Conservation (phyloP, 2,113 vertebrate species). For the Sardina pilchardus region DNA sequence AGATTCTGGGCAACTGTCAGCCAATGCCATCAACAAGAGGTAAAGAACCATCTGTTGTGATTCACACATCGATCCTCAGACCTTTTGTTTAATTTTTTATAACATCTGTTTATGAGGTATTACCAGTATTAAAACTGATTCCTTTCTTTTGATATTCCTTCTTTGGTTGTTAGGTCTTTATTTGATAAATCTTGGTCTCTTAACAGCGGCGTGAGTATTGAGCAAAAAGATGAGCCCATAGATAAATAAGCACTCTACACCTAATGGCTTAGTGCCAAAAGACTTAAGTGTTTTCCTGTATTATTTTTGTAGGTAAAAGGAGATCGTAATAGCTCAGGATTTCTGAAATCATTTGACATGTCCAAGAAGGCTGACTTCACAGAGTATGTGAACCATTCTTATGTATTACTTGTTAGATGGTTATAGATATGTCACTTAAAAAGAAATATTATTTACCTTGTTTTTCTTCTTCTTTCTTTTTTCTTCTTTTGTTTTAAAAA, state of each 20-base stretch:
- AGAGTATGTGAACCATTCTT: neutral
- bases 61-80: neutral
- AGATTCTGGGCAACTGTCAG: neutral
- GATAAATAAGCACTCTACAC: neutral
- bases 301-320: constrained; percentile 30
- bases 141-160: neutral
- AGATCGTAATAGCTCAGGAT: constrained; percentile 16
- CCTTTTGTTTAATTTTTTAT: neutral
- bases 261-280: neutral
- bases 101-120: neutral
- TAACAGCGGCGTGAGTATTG: neutral
- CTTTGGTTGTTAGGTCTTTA: neutral
- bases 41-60: neutral
- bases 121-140: neutral
- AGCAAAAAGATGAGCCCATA: neutral
- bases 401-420: neutral
- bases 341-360: constrained; percentile 46
- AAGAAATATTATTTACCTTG: too few species aligned
- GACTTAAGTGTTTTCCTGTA: neutral
- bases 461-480: too few species aligned
- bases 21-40: neutral
- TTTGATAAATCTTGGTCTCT: neutral
- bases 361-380: constrained; percentile 27
- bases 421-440: neutral
- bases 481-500: constrained; percentile 43